phyloP scores from a whole-genome alignment of 2,113 vertebrate species.

The Xiphorhynchus elegans region DNA sequence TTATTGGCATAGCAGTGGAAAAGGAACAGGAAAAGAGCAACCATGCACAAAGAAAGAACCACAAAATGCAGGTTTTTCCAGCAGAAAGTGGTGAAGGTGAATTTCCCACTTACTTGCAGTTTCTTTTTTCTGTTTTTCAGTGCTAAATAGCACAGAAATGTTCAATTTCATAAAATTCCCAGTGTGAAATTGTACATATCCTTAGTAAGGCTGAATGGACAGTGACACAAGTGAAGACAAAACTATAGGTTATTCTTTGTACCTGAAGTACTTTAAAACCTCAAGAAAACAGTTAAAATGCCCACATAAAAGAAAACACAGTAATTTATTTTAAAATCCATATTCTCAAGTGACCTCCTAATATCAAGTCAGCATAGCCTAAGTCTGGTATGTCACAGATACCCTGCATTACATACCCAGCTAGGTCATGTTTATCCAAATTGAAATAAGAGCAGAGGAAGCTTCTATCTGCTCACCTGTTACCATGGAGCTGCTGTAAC shows the following conservation, averaged over 20 bases:
- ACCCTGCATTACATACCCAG: neutral
- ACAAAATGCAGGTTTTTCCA: accelerated
- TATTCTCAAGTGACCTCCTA: neutral
- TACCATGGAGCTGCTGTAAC: neutral
- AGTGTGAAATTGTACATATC: neutral
- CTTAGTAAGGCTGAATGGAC: neutral
- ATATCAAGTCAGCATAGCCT: neutral
- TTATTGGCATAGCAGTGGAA: neutral
- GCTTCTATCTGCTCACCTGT: neutral
- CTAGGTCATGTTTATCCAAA: neutral
- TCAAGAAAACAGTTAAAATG: neutral
- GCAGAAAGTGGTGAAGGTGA: neutral
- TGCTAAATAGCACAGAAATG: neutral
- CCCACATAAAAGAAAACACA: neutral
- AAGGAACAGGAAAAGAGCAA: neutral
- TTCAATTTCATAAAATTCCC: neutral
- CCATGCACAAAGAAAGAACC: neutral
- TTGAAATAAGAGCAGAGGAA: neutral
- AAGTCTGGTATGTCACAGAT: too few species aligned
- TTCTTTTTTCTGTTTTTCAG: neutral
- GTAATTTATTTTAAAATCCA: neutral
- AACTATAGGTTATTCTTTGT: neutral
- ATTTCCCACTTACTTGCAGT: neutral
- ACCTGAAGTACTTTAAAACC: neutral
- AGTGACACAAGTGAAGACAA: neutral